Conservation (phyloP, 1,140 invertebrate species). For the Tenebrio molitor region DNA sequence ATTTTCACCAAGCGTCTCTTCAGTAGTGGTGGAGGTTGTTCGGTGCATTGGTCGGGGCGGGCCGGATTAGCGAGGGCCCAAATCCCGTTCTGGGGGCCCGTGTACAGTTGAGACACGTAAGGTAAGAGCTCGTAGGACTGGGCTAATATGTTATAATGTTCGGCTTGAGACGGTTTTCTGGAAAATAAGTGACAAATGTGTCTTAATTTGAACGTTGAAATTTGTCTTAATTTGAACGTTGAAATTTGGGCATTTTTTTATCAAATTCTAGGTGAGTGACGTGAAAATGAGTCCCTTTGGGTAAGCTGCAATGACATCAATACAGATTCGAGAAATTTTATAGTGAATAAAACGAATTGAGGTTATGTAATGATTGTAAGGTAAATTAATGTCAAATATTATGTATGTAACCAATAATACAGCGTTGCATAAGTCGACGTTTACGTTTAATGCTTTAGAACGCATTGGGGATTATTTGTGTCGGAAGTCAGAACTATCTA, state of each 20-base stretch:
- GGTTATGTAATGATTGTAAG: no score
- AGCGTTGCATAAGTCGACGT: constrained; percentile 3
- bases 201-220: no score
- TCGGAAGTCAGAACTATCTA: no score
- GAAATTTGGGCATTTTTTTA: no score
- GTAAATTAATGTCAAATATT: constrained; percentile 26
- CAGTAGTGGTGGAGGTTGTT: background rate
- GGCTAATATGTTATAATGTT: constrained; percentile 60
- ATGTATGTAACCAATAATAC: constrained; percentile 22
- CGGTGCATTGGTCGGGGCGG: constrained; percentile 42
- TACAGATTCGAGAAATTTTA: no score
- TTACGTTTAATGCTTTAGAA: background rate
- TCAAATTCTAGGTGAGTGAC: no score
- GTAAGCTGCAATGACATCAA: no score
- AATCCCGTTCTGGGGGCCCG: constrained; percentile 55
- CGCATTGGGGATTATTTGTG: no score
- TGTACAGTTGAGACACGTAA: constrained; percentile 61
- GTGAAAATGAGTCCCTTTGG: no score
- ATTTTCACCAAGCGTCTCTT: constrained; percentile 24
- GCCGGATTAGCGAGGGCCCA: constrained; percentile 61
- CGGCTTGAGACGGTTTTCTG: constrained; percentile 59
- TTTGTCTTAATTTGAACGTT: no score
- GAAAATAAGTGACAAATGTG: no score
- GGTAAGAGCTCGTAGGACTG: constrained; percentile 61
- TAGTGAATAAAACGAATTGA: no score